Percentiles rank a stretch among this genome's conserved stretches.
phyloP scores from a whole-genome alignment of 1,140 invertebrate species.

The Venturia canescens region DNA sequence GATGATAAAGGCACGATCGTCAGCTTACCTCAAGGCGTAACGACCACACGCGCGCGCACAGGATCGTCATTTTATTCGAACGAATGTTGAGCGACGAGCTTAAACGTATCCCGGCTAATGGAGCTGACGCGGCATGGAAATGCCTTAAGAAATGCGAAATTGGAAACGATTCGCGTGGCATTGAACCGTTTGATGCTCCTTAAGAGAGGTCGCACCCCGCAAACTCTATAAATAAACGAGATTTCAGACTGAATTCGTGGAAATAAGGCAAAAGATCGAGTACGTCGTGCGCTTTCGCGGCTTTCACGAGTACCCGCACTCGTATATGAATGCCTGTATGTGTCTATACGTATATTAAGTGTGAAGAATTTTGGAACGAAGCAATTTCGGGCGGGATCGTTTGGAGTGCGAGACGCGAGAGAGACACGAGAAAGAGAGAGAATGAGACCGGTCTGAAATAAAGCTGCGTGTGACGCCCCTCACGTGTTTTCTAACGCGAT shows the following conservation, averaged over 20 bases:
- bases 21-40: too few relatives aligned
- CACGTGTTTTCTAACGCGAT: constrained; percentile 38
- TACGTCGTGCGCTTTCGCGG: not conserved
- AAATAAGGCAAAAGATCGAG: constrained; percentile 23
- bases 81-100: too few relatives aligned
- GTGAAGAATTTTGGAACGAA: constrained; percentile 32
- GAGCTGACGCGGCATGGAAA: not conserved
- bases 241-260: constrained; percentile 44
- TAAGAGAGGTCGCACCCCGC: not conserved
- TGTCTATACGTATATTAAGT: not conserved
- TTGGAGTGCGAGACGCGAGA: not conserved
- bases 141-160: constrained; percentile 18
- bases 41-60: too few relatives aligned
- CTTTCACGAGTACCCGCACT: not conserved
- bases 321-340: not conserved
- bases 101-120: too few relatives aligned
- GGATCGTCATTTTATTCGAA: not conserved
- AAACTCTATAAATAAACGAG: constrained; percentile 39
- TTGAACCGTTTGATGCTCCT: constrained; percentile 10
- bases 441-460: constrained; percentile 31
- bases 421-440: too few relatives aligned
- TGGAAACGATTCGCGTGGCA: not conserved
- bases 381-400: constrained; percentile 26
- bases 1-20: too few relatives aligned
- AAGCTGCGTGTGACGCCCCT: constrained; percentile 17